phyloP scores from a whole-genome alignment of 2,113 vertebrate species.

The Hypocryptadius cinnamomeus region DNA sequence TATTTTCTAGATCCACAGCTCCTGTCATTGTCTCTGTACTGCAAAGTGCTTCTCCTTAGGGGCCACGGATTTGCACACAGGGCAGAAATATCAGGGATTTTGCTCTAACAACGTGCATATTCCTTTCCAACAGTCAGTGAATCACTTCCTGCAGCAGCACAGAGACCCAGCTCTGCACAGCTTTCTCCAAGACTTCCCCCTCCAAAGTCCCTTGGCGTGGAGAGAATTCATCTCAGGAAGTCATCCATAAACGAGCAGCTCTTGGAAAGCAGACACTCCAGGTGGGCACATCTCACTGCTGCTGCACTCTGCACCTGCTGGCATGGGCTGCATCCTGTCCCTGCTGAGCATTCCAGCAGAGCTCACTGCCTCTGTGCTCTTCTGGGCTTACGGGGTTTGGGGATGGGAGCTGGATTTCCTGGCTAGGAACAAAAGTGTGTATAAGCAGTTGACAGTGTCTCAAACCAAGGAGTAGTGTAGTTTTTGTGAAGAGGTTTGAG shows the following conservation, averaged over 20 bases:
- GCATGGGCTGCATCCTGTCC: accelerated
- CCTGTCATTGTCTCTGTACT: background rate
- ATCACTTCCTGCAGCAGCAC: slow-evolving; percentile 57
- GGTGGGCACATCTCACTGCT: slow-evolving; percentile 15
- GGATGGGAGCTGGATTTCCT: background rate
- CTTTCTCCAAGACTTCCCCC: slow-evolving; percentile 84
- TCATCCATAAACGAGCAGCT: slow-evolving; percentile 70
- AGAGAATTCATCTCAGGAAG: slow-evolving; percentile 73
- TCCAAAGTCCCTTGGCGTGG: slow-evolving; percentile 77
- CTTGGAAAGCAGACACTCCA: slow-evolving; percentile 66
- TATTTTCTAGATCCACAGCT: background rate
- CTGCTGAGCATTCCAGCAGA: background rate
- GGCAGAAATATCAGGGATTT: background rate
- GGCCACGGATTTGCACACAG: background rate
- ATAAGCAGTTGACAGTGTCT: background rate
- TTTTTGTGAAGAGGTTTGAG: background rate
- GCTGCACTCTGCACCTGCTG: background rate
- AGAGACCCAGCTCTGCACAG: slow-evolving; percentile 81
- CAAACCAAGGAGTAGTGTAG: background rate
- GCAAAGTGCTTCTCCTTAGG: background rate
- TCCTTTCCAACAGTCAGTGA: slow-evolving; percentile 66
- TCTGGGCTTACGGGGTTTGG: background rate
- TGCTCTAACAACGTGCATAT: background rate
- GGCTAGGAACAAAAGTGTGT: background rate
- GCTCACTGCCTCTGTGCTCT: background rate